A percentile compares a stretch with the other conserved stretches of the same genome.
Conservation (phyloP, 2,888 invertebrate genomes). For the Julus scandinavius region DNA sequence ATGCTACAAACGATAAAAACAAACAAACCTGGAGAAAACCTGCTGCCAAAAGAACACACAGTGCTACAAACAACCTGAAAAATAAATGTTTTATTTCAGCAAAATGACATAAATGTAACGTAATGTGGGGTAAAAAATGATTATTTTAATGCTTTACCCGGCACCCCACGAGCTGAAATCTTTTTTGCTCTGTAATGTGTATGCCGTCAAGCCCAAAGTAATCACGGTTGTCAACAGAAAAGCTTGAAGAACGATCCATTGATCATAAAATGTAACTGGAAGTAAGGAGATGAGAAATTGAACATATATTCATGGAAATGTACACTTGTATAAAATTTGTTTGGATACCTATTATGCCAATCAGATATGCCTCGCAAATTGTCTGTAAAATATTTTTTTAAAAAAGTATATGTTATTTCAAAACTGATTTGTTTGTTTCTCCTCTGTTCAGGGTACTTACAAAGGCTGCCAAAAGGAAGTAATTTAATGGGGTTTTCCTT, state of each 20-base stretch:
- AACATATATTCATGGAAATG: background rate
- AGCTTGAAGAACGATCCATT: slow-evolving; percentile 80
- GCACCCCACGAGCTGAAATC: slow-evolving; percentile 84
- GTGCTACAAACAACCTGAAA: slow-evolving; percentile 74
- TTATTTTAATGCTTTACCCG: slow-evolving; percentile 71
- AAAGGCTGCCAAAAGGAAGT: slow-evolving; percentile 78
- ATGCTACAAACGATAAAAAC: background rate
- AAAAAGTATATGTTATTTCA: slow-evolving; percentile 58
- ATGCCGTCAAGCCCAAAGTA: slow-evolving; percentile 79
- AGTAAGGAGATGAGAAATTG: background rate
- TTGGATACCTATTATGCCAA: slow-evolving; percentile 75
- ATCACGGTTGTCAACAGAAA: slow-evolving; percentile 80
- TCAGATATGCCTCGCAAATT: slow-evolving; percentile 78
- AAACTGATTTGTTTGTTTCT: slow-evolving; percentile 46
- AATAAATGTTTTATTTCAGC: background rate
- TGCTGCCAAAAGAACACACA: slow-evolving; percentile 76
- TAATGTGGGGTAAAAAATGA: background rate
- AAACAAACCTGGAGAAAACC: slow-evolving; percentile 71
- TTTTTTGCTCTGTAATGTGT: slow-evolving; percentile 84
- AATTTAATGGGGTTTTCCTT: slow-evolving; percentile 81
- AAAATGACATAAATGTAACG: background rate
- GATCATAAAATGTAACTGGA: slow-evolving; percentile 79
- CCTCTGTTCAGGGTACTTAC: slow-evolving; percentile 71
- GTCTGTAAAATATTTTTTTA: slow-evolving; percentile 80
- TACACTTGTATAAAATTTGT: background rate